Conservation (phyloP, 2,797 vertebrate species). For the Cryptoblepharus egeriae region DNA sequence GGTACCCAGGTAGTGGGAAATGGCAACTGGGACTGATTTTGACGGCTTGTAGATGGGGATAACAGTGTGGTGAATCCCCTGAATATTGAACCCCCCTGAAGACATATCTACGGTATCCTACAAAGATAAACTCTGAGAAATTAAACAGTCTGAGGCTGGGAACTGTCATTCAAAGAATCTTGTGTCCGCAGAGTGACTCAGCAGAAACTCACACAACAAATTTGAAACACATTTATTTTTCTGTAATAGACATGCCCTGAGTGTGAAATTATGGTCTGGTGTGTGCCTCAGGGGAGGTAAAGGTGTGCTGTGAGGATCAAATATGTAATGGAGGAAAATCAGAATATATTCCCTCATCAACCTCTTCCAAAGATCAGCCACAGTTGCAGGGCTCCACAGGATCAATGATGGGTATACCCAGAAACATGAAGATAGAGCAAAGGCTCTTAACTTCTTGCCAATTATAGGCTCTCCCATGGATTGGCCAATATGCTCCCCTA, state of each 20-base stretch:
- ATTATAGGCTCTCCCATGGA: no score
- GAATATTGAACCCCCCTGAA: neutral
- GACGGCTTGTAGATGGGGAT: neutral
- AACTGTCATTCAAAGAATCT: neutral
- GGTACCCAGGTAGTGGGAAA: constrained; percentile 72
- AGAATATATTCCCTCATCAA: neutral
- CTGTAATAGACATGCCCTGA: neutral
- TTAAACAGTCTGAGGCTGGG: neutral
- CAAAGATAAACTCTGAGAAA: neutral
- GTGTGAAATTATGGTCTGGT: rapidly evolving
- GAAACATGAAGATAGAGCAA: neutral
- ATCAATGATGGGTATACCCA: neutral
- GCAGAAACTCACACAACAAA: neutral
- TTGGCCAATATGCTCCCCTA: no score
- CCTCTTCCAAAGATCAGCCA: neutral
- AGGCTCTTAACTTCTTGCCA: no score
- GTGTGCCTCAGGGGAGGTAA: no score
- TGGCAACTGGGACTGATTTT: neutral
- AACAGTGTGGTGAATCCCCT: neutral
- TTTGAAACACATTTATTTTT: neutral
- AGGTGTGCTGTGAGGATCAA: neutral
- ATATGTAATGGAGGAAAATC: neutral
- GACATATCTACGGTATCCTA: neutral
- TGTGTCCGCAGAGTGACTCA: neutral
- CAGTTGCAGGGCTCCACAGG: neutral